These are phyloP conservation scores for Urosaurus nigricauda DNA, from an alignment of 2,797 vertebrate genomes.

Conservation along the genomic window DNA sequence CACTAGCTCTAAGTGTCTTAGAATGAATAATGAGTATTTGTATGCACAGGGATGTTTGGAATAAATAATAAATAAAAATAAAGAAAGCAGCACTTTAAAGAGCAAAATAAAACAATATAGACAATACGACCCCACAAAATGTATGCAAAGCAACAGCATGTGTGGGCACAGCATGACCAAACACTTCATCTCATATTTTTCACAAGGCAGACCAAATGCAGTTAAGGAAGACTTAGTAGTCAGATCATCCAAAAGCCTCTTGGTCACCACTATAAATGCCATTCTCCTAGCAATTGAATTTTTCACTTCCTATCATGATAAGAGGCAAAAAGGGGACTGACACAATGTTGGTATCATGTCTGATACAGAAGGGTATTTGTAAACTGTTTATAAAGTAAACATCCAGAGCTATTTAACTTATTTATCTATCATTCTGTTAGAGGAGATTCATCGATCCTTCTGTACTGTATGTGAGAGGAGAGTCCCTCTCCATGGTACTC, in stretches of 20 bases:
- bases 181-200: neutral
- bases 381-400: neutral
- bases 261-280: neutral
- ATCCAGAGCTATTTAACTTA: neutral
- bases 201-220: neutral
- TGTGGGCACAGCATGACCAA: too few species aligned
- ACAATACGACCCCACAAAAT: neutral
- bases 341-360: neutral
- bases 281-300: neutral
- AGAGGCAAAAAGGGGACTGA: neutral
- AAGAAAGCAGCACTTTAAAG: slow-evolving; percentile 2
- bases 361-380: neutral
- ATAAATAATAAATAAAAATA: slow-evolving; percentile 1
- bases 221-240: neutral
- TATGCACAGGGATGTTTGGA: neutral
- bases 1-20: slow-evolving; percentile 52
- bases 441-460: neutral
- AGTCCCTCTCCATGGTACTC: neutral
- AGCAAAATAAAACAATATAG: slow-evolving; percentile 46
- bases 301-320: neutral
- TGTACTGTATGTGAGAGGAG: neutral
- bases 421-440: neutral
- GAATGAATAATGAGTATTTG: slow-evolving; percentile 7
- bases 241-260: neutral
- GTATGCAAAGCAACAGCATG: neutral